Conservation (phyloP, 2,113 vertebrate genomes). For the Cryptomyrus ogoouensis region DNA sequence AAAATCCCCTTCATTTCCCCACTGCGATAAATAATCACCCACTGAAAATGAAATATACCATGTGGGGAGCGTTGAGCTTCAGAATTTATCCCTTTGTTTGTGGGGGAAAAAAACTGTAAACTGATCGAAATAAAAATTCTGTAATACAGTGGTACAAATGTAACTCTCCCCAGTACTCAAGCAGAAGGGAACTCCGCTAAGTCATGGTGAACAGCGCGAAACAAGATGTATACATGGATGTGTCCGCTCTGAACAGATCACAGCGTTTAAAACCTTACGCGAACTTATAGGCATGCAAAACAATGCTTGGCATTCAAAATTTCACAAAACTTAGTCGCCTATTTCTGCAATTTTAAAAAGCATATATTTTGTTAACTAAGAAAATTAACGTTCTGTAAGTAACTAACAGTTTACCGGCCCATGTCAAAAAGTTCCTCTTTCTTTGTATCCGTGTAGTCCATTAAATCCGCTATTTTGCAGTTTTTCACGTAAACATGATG, state of each 20-base stretch:
- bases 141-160: background rate
- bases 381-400: background rate
- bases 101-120: background rate
- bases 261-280: background rate
- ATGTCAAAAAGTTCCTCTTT: background rate
- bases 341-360: background rate
- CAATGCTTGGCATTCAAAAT: background rate
- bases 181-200: background rate
- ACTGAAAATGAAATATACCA: background rate
- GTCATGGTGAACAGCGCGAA: background rate
- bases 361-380: background rate
- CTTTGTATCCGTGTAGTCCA: slow-evolving; percentile 3
- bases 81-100: background rate
- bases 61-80: background rate
- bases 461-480: background rate
- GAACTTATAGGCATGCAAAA: background rate
- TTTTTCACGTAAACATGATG: background rate
- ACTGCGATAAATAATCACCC: slow-evolving; percentile 3
- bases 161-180: background rate
- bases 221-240: background rate
- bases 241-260: background rate
- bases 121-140: background rate
- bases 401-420: background rate
- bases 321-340: background rate
- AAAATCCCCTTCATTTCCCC: slow-evolving; percentile 64